A percentile compares a stretch with the other conserved stretches of the same genome.
Evolutionary conservation across 35 echinoderm and acorn worm species (phyloP).

Genomic region (Ophioderma brevispina): DNA sequence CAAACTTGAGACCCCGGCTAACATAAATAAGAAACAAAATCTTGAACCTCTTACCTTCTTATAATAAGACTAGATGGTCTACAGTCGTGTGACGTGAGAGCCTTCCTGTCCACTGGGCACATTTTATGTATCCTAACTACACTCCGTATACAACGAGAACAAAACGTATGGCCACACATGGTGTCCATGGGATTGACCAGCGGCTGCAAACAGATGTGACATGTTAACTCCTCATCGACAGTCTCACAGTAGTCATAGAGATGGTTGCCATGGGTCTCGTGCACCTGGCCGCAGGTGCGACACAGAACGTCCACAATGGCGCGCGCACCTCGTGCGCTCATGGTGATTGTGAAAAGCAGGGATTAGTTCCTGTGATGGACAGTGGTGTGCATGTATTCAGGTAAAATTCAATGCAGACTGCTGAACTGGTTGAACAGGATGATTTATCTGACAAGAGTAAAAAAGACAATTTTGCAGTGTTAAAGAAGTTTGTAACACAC

Average conservation of each 20-base stretch:
- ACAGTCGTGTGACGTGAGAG: slow-evolving; percentile 68
- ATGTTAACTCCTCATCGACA: slow-evolving; percentile 93
- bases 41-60: slow-evolving; percentile 65
- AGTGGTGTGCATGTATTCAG: too few relatives aligned
- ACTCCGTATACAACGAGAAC: slow-evolving; percentile 79
- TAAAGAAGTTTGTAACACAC: too few relatives aligned
- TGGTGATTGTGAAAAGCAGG: background rate
- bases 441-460: too few relatives aligned
- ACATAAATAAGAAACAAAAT: too few relatives aligned
- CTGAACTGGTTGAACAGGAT: too few relatives aligned
- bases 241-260: slow-evolving; percentile 92
- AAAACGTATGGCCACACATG: slow-evolving; percentile 94
- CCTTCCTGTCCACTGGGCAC: slow-evolving; percentile 85
- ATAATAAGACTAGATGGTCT: slow-evolving; percentile 85
- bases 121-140: slow-evolving; percentile 77
- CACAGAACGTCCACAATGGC: slow-evolving; percentile 63
- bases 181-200: slow-evolving; percentile 94
- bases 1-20: too few relatives aligned
- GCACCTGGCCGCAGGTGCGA: slow-evolving; percentile 83
- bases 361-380: background rate
- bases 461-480: too few relatives aligned
- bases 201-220: slow-evolving; percentile 94
- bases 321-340: slow-evolving; percentile 1
- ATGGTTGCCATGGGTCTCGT: slow-evolving; percentile 81
- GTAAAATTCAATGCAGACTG: too few relatives aligned